A percentile compares a stretch with the other conserved stretches of the same genome.
Conservation (phyloP, 1,140 invertebrate genomes). For the Gonatopus flavifemur region DNA sequence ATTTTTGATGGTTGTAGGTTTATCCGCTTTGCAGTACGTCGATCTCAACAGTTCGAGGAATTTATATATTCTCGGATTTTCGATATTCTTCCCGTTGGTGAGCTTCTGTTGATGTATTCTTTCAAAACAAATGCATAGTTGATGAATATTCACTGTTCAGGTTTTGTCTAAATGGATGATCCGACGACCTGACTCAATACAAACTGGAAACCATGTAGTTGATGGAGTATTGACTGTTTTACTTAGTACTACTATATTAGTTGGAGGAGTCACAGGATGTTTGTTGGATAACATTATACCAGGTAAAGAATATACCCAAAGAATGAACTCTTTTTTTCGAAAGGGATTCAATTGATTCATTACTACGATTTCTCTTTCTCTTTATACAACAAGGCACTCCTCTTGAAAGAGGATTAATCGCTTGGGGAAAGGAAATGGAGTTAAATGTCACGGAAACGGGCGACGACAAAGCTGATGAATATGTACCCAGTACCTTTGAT, state of each 20-base stretch:
- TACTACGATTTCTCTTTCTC: neutral
- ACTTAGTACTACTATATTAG: constrained; percentile 81
- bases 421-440: constrained; percentile 73
- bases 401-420: constrained; percentile 69
- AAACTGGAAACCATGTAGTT: constrained; percentile 69
- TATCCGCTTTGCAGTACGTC: constrained; percentile 82
- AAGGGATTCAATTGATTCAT: neutral
- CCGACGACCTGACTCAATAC: constrained; percentile 65
- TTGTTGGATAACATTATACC: constrained; percentile 84
- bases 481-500: constrained; percentile 66
- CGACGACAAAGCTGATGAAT: constrained; percentile 48
- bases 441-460: constrained; percentile 45
- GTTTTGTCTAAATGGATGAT: constrained; percentile 78
- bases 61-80: constrained; percentile 86
- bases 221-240: constrained; percentile 79
- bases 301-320: constrained; percentile 62
- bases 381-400: constrained; percentile 61
- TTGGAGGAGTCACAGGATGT: constrained; percentile 78
- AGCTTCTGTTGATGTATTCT: too few relatives aligned
- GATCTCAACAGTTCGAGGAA: constrained; percentile 81
- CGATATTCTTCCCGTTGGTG: constrained; percentile 81
- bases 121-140: neutral
- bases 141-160: constrained; percentile 29
- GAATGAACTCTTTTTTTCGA: neutral
- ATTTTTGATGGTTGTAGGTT: constrained; percentile 56